These are phyloP conservation scores for Aphelenchoides fujianensis DNA, from an alignment of 1,140 invertebrate species.

Conservation along the genomic window DNA sequence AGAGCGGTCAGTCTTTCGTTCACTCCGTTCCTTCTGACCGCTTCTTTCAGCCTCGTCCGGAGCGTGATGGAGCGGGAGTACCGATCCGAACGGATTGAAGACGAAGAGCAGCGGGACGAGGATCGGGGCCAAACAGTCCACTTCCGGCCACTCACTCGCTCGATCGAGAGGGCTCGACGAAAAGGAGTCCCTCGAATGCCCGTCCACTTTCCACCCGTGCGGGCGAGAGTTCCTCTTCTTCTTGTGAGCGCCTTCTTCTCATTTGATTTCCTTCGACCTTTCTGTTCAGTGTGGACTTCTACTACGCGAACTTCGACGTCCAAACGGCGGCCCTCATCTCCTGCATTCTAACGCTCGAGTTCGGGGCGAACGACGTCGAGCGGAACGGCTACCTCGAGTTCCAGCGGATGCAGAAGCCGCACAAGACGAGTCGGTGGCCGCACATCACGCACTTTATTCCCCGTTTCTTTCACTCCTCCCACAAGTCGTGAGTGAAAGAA, in stretches of 20 bases:
- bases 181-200: too few relatives aligned
- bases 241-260: background rate
- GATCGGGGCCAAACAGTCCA: background rate
- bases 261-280: background rate
- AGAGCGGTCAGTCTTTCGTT: slow-evolving; percentile 15
- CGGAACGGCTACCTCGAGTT: too few relatives aligned
- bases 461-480: too few relatives aligned
- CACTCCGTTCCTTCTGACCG: too few relatives aligned
- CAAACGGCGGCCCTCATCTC: slow-evolving; percentile 15
- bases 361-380: too few relatives aligned
- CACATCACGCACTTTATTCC: too few relatives aligned
- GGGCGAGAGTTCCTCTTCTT: background rate
- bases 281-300: slow-evolving; percentile 5
- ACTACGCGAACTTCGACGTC: slow-evolving; percentile 6
- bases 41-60: background rate
- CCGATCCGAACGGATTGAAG: too few relatives aligned
- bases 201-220: background rate
- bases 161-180: background rate
- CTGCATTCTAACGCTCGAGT: slow-evolving; percentile 16
- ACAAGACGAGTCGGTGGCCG: too few relatives aligned
- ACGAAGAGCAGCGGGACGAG: background rate
- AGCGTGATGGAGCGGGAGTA: background rate
- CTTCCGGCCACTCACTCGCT: background rate
- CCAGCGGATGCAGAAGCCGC: too few relatives aligned
- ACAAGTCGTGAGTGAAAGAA: too few relatives aligned